These are phyloP conservation scores for Meriones unguiculatus DNA, from an alignment of 2,113 vertebrate genomes.

Conservation along the genomic window DNA sequence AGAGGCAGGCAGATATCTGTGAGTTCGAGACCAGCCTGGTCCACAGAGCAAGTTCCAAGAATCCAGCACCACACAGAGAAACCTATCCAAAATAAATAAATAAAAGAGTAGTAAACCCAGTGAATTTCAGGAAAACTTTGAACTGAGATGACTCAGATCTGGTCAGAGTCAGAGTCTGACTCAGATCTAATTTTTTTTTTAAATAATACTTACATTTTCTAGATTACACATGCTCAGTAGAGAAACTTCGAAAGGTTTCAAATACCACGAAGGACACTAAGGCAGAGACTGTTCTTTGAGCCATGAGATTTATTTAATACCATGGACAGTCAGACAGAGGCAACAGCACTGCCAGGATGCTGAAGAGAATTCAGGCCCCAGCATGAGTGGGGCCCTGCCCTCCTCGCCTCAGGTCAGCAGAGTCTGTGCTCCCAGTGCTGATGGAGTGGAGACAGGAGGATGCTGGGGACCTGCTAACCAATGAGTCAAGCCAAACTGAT, in stretches of 20 bases:
- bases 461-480: background rate
- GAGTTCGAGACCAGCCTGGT: background rate
- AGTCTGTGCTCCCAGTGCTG: background rate
- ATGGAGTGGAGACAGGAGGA: background rate
- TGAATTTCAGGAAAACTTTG: constrained; percentile 53
- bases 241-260: background rate
- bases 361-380: background rate
- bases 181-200: background rate
- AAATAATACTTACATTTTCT: constrained; percentile 28
- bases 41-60: background rate
- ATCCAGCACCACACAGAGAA: background rate
- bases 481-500: background rate
- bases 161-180: background rate
- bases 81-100: background rate
- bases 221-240: background rate
- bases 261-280: background rate
- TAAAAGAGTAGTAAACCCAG: background rate
- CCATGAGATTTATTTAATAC: background rate
- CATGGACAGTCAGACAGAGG: background rate
- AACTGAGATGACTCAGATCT: background rate
- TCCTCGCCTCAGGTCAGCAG: background rate
- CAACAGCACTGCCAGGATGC: background rate
- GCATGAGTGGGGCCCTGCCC: background rate
- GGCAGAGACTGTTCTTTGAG: background rate
- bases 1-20: background rate